Conservation (phyloP, 2,888 invertebrate genomes). For the Patella caerulea region DNA sequence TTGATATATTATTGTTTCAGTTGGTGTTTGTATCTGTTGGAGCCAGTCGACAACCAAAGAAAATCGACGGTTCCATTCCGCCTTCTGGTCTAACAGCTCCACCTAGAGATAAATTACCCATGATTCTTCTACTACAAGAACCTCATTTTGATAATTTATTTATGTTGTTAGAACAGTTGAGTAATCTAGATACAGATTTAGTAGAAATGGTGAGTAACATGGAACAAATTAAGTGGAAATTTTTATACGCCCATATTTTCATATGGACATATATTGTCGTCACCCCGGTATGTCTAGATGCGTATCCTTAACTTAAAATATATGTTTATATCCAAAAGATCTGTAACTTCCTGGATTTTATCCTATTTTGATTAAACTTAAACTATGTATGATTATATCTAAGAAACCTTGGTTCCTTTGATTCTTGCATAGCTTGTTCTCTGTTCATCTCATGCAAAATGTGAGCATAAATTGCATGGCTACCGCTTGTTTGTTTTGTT, state of each 20-base stretch:
- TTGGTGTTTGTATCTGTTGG: conserved; percentile 93
- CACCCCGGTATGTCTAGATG: not conserved
- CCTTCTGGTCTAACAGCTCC: conserved; percentile 90
- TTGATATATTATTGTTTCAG: conserved; percentile 71
- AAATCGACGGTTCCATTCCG: conserved; percentile 82
- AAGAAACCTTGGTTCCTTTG: too few relatives aligned
- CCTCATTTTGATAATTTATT: conserved; percentile 93
- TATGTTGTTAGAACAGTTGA: conserved; percentile 89
- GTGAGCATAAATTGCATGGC: too few relatives aligned
- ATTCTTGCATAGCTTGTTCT: too few relatives aligned
- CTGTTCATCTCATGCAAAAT: too few relatives aligned
- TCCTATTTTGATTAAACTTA: too few relatives aligned
- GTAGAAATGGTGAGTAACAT: conserved; percentile 45
- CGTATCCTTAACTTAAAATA: not conserved
- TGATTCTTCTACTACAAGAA: conserved; percentile 85
- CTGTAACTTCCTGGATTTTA: not conserved
- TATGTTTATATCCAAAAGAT: not conserved
- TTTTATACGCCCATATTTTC: not conserved
- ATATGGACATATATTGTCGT: not conserved
- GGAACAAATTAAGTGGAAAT: not conserved
- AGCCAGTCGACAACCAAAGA: conserved; percentile 77
- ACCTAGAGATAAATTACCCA: conserved; percentile 84
- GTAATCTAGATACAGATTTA: conserved; percentile 84
- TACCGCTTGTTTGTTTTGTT: too few relatives aligned
- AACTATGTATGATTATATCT: too few relatives aligned